Evolutionary conservation across 2,888 invertebrate genomes (phyloP).

Genomic region (Biston betularia): DNA sequence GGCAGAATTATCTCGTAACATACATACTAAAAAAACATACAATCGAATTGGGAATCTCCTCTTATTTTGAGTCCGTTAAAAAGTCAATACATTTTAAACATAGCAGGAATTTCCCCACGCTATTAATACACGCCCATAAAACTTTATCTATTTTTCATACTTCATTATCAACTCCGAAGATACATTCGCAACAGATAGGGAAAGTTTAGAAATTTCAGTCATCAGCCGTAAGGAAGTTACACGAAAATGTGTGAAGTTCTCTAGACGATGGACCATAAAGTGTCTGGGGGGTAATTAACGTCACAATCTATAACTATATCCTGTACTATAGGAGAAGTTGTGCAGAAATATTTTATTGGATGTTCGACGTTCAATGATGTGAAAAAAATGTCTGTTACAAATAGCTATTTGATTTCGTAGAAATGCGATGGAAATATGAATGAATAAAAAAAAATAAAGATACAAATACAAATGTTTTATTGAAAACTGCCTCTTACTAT

Average conservation of each 20-base stretch:
- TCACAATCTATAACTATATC: slow-evolving; percentile 14
- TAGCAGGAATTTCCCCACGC: neutral
- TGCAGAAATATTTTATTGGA: slow-evolving; percentile 7
- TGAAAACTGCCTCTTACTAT: too few species aligned
- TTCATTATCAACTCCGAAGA: slow-evolving; percentile 21
- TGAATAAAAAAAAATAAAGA: too few species aligned
- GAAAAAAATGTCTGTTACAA: neutral
- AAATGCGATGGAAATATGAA: too few species aligned
- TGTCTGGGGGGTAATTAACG: slow-evolving; percentile 32
- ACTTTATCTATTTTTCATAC: slow-evolving; percentile 26
- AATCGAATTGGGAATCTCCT: too few species aligned
- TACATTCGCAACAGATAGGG: slow-evolving; percentile 8
- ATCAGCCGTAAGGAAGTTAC: slow-evolving; percentile 26
- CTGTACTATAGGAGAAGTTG: slow-evolving; percentile 15
- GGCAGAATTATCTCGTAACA: too few species aligned
- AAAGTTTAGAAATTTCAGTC: slow-evolving; percentile 26
- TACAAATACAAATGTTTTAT: too few species aligned
- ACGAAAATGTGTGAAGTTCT: slow-evolving; percentile 32
- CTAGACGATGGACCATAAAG: slow-evolving; percentile 29
- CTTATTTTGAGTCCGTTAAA: too few species aligned
- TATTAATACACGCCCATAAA: slow-evolving; percentile 16
- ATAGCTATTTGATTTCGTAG: neutral
- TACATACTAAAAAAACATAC: too few species aligned
- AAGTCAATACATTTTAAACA: neutral
- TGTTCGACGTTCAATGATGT: slow-evolving; percentile 8